Evolutionary conservation across 2,797 vertebrate genomes (phyloP), one percentile per base, ranked within the genome.

Genomic region (Epinephelus awoara): DNA sequence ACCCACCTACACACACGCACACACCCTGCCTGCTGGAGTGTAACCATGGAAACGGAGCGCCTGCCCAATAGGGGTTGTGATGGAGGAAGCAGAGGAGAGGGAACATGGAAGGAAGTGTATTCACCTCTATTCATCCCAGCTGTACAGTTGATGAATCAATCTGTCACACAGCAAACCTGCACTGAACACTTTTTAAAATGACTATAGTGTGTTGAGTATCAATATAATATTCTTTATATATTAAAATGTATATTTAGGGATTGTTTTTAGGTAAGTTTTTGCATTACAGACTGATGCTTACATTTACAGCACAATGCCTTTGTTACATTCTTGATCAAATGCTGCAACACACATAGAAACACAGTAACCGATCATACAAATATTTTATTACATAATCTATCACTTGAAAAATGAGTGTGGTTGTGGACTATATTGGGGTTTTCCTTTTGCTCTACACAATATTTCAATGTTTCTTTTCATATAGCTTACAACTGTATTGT

Each of bases 1-100:
- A 70, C 70, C 77, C 88, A 90, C 86, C 70, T 72, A 84, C 88
- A 83, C 72, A 67, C 82, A 76, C 29, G 67, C 62, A 75, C 58
- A n/a, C 63, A 81, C 75, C 67, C 81, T 25, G 81, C 90, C 86
- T 77, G 67, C 85, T 85, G 72, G 83, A 82, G 82, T 67, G 93
- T 93, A 92, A 92, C 93, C 93, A 94, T 94, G 89, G 94, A 84
- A 93, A 95, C 92, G 62, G 63, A 81, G 87, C 15, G 69, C 75
- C 89, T 89, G 88, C 88, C 78, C 91, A 84, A 81, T 80, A 89
- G 74, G 85, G 84, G 84, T 62, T 74, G 82, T 78, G 90, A 89
- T 83, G 73, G 77, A 91, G 77, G 86, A 79, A 85, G 86, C 51
- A 78, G 71, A 71, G 23, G 63, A 77, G 77, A 85, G 65, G 47